phyloP scores from a whole-genome alignment of 2,888 invertebrate genomes.

The Arrhopalites spinosus region DNA sequence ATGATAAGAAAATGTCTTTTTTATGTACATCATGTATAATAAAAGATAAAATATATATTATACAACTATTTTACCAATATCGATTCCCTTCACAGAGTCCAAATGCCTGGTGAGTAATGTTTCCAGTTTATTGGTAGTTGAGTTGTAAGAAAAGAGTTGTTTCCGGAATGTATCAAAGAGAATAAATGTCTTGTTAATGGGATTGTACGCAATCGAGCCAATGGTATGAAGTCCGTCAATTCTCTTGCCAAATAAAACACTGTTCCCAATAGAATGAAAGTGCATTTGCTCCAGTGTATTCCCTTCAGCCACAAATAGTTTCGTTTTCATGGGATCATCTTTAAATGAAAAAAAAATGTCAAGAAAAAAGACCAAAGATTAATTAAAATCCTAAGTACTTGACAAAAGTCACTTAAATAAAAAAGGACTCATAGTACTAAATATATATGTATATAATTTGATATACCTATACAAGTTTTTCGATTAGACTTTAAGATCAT shows the following conservation, averaged over 20 bases:
- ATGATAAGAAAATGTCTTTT: no score
- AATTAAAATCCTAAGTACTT: background rate
- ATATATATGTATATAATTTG: background rate
- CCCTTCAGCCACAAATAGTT: constrained; percentile 57
- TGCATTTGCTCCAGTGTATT: constrained; percentile 57
- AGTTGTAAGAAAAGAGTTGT: constrained; percentile 61
- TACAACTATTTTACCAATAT: constrained; percentile 68
- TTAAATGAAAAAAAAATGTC: background rate
- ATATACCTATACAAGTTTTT: constrained; percentile 37
- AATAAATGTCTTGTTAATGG: constrained; percentile 59
- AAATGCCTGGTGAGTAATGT: constrained; percentile 61
- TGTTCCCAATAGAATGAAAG: constrained; percentile 58
- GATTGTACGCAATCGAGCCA: constrained; percentile 72
- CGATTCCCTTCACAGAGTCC: constrained; percentile 65
- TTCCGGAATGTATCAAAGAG: constrained; percentile 64
- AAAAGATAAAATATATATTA: no score
- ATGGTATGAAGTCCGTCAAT: constrained; percentile 60
- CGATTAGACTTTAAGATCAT: constrained; percentile 60
- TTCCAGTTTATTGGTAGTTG: constrained; percentile 46
- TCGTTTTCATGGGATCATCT: constrained; percentile 32
- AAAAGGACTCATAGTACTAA: background rate
- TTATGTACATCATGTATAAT: no score
- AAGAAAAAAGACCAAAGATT: background rate
- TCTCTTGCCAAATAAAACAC: constrained; percentile 57
- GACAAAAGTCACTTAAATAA: background rate